Percentiles rank a stretch among this genome's conserved stretches.
phyloP scores from a whole-genome alignment of 2,888 invertebrate species.

The Bugulina stolonifera region DNA sequence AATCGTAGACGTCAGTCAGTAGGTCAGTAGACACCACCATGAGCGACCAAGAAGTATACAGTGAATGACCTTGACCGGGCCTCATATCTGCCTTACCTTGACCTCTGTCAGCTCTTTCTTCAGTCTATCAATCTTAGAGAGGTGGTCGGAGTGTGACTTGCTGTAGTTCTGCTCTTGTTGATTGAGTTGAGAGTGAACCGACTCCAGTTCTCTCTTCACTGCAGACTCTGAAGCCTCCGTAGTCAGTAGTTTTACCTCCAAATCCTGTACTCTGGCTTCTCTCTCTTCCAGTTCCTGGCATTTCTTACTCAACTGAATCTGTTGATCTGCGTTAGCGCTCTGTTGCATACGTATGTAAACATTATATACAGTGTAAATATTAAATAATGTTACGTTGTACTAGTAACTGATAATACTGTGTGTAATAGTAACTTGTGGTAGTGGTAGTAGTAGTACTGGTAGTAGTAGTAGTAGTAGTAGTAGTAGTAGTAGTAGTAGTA shows the following conservation, averaged over 20 bases:
- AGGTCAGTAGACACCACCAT: too few relatives aligned
- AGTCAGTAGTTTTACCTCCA: slow-evolving; percentile 3
- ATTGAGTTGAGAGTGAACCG: background rate
- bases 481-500: too few relatives aligned
- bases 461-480: too few relatives aligned
- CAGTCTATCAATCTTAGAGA: background rate
- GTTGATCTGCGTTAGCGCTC: background rate
- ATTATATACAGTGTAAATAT: too few relatives aligned
- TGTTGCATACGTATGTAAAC: too few relatives aligned
- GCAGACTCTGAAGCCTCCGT: slow-evolving; percentile 22
- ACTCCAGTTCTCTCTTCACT: background rate
- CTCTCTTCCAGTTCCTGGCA: background rate
- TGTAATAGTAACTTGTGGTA: too few relatives aligned
- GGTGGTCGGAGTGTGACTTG: background rate
- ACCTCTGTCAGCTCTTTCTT: slow-evolving; percentile 17
- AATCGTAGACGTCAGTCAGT: too few relatives aligned
- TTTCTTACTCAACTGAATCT: background rate
- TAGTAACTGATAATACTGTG: too few relatives aligned
- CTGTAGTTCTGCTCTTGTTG: background rate
- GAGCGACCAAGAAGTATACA: too few relatives aligned
- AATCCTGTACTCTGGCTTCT: background rate
- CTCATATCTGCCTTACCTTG: slow-evolving; percentile 11
- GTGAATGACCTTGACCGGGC: too few relatives aligned
- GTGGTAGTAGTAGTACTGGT: too few relatives aligned
- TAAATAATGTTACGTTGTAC: too few relatives aligned